phyloP scores from a whole-genome alignment of 2,113 vertebrate species.

The Asarcornis scutulata region DNA sequence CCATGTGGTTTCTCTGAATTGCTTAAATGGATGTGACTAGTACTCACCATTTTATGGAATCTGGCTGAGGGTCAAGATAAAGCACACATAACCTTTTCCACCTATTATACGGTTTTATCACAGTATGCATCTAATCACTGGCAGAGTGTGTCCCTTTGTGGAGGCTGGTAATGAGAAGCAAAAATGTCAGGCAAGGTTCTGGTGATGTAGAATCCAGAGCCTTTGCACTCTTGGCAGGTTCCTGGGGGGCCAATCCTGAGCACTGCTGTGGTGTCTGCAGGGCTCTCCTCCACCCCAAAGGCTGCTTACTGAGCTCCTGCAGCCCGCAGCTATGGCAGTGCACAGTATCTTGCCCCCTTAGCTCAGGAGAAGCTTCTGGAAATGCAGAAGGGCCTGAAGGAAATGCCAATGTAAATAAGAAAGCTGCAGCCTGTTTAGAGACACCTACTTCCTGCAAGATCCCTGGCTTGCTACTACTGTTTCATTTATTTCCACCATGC shows the following conservation, averaged over 20 bases:
- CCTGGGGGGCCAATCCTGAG: background rate
- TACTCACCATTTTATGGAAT: background rate
- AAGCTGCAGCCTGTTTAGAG: background rate
- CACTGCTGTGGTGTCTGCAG: background rate
- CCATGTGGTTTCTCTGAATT: background rate
- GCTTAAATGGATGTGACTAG: background rate
- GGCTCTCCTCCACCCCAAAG: background rate
- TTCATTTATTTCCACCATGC: background rate
- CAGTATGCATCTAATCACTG: background rate
- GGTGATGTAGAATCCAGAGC: background rate
- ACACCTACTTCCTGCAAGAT: background rate
- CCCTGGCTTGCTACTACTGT: background rate
- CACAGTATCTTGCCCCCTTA: background rate
- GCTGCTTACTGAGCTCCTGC: background rate
- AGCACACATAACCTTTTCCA: background rate
- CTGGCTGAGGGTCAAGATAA: background rate
- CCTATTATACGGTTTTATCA: background rate
- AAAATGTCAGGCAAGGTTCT: accelerated
- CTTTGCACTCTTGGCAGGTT: background rate
- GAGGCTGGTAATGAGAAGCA: background rate
- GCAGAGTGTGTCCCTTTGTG: background rate
- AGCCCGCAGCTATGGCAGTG: background rate
- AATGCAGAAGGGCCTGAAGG: background rate
- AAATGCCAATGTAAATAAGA: background rate
- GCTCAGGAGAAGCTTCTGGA: background rate